Evolutionary conservation across 2,888 invertebrate species (phyloP).

Genomic region (Cheilosia vulpina): DNA sequence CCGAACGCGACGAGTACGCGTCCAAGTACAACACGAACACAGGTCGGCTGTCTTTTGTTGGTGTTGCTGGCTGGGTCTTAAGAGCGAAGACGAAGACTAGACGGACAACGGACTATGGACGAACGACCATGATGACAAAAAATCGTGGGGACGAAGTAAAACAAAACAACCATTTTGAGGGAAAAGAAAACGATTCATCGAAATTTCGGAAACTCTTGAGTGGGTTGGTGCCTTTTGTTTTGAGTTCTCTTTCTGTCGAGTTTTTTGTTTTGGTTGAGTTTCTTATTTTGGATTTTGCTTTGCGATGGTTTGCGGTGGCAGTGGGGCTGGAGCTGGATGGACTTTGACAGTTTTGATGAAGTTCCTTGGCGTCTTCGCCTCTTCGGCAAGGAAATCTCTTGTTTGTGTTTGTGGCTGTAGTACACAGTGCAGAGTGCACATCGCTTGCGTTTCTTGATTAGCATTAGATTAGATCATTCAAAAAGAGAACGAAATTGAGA

Average conservation of each 20-base stretch:
- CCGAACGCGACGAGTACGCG: not conserved
- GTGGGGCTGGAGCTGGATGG: not conserved
- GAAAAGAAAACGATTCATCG: not conserved
- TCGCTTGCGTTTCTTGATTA: not conserved
- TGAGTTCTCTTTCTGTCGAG: constrained; percentile 3
- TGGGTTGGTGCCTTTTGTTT: not conserved
- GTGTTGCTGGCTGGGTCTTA: constrained; percentile 23
- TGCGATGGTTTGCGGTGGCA: not conserved
- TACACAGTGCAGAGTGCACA: not conserved
- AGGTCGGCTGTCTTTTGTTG: constrained; percentile 22
- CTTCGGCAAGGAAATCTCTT: not conserved
- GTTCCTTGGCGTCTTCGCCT: not conserved
- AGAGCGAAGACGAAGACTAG: not conserved
- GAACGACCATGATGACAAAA: constrained; percentile 25
- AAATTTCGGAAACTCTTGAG: not conserved
- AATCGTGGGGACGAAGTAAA: not conserved
- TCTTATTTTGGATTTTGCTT: constrained; percentile 11
- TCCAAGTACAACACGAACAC: not conserved
- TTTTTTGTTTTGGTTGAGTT: constrained; percentile 25
- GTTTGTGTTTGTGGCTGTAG: not conserved
- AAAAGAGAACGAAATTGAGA: not conserved
- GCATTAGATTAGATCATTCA: not conserved
- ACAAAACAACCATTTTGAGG: not conserved
- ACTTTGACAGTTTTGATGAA: constrained; percentile 8
- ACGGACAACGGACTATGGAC: not conserved